phyloP scores from a whole-genome alignment of 2,113 vertebrate species.

The Galemys pyrenaicus region DNA sequence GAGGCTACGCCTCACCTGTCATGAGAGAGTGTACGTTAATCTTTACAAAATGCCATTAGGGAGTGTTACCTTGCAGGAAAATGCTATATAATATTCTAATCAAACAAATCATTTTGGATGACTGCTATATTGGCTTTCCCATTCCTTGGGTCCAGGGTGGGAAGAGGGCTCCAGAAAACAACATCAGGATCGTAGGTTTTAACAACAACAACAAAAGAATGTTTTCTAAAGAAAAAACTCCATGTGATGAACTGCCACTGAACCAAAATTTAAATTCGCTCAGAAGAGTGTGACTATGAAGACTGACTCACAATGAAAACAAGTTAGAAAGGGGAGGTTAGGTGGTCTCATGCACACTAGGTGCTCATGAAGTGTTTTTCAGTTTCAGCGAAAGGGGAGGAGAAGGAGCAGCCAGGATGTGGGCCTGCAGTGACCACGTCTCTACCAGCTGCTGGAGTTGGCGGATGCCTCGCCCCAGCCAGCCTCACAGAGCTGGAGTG shows the following conservation, averaged over 20 bases:
- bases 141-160: background rate
- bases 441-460: background rate
- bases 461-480: background rate
- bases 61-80: background rate
- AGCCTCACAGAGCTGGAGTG: background rate
- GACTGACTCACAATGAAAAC: background rate
- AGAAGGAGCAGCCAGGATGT: background rate
- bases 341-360: background rate
- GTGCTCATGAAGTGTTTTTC: background rate
- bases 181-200: background rate
- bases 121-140: background rate
- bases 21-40: background rate
- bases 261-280: background rate
- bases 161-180: slow-evolving; percentile 20
- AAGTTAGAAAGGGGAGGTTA: background rate
- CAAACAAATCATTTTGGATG: background rate
- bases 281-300: background rate
- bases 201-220: slow-evolving; percentile 29
- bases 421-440: rapidly evolving
- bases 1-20: background rate
- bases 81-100: background rate
- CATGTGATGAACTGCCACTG: background rate
- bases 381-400: background rate
- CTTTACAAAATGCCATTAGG: background rate
- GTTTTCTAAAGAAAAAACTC: slow-evolving; percentile 19